phyloP scores from a whole-genome alignment of 2,888 invertebrate genomes.

The Furcula furcula region DNA sequence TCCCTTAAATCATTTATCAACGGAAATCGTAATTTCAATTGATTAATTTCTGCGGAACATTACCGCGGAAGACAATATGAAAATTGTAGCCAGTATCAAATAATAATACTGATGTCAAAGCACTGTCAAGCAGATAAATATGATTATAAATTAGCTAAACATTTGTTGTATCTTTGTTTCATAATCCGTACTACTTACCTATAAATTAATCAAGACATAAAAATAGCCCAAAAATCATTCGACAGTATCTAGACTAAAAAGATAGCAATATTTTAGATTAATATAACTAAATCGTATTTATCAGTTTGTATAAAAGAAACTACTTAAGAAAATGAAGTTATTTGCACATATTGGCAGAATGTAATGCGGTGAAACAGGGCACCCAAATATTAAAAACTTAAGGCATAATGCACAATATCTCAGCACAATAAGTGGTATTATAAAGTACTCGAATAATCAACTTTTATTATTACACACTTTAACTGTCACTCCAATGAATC shows the following conservation, averaged over 20 bases:
- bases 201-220: constrained; percentile 43
- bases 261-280: constrained; percentile 81
- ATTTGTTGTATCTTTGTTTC: not conserved
- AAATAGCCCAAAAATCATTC: constrained; percentile 61
- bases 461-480: constrained; percentile 62
- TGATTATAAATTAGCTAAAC: no score
- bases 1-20: constrained; percentile 20
- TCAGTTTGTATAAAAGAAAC: constrained; percentile 77
- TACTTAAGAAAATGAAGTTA: constrained; percentile 66
- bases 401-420: constrained; percentile 74
- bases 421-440: constrained; percentile 71
- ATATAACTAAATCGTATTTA: constrained; percentile 77
- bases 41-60: constrained; percentile 26
- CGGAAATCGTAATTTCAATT: constrained; percentile 27
- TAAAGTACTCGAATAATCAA: constrained; percentile 55
- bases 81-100: no score
- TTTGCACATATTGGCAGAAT: constrained; percentile 70
- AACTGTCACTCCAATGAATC: constrained; percentile 60
- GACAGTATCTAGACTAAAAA: constrained; percentile 78
- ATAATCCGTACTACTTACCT: constrained; percentile 11
- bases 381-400: constrained; percentile 62
- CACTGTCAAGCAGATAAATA: no score
- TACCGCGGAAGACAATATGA: no score
- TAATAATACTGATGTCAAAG: no score
- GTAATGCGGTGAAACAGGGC: constrained; percentile 66